These are phyloP conservation scores for Dromiciops gliroides DNA, from an alignment of 2,113 vertebrate genomes.

Conservation along the genomic window DNA sequence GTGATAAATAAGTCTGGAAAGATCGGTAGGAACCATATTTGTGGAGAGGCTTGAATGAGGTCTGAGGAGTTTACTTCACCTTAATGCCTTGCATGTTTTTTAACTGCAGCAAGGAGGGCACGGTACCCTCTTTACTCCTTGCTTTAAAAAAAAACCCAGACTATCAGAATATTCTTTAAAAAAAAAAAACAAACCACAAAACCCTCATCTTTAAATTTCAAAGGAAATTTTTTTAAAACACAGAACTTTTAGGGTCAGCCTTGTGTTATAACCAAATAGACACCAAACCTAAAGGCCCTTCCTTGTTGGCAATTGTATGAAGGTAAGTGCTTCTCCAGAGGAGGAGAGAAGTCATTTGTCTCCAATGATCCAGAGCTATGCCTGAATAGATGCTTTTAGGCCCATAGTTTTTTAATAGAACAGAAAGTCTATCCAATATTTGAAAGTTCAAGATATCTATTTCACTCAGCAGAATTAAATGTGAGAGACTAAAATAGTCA, in stretches of 20 bases:
- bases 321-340: background rate
- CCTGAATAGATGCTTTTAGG: background rate
- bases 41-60: background rate
- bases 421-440: background rate
- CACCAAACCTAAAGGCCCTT: background rate
- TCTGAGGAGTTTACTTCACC: background rate
- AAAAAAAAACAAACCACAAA: too few species aligned
- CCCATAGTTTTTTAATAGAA: background rate
- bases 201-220: background rate
- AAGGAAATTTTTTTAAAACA: background rate
- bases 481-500: constrained; percentile 24
- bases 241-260: background rate
- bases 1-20: background rate
- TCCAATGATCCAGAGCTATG: background rate
- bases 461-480: constrained; percentile 30
- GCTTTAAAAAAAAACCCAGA: background rate
- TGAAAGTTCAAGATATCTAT: constrained; percentile 52
- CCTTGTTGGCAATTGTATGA: background rate
- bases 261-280: background rate
- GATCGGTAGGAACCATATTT: background rate
- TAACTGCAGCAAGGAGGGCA: background rate
- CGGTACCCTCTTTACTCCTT: background rate
- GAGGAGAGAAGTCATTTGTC: background rate
- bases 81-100: background rate
- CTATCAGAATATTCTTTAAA: background rate